These are phyloP conservation scores for Fregata magnificens DNA, from an alignment of 2,113 vertebrate species.

Conservation along the genomic window DNA sequence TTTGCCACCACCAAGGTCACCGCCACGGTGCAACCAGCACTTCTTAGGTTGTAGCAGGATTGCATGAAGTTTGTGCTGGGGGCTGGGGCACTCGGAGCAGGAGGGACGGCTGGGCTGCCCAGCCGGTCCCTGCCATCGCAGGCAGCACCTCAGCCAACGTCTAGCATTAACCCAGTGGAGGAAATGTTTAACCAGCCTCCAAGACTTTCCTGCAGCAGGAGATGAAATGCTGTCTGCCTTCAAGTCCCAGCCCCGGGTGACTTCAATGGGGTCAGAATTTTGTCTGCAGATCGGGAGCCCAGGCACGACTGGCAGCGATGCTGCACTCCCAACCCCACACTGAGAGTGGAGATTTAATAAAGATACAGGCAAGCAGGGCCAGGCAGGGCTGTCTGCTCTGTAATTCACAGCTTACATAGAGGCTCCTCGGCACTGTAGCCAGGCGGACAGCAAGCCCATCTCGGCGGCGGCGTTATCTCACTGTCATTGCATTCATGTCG, in stretches of 20 bases:
- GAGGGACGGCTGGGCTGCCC: not conserved
- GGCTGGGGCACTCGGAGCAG: not conserved
- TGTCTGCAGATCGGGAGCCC: not conserved
- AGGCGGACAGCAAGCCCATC: not conserved
- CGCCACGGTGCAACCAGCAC: not conserved
- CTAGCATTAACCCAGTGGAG: not conserved
- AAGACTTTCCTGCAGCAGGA: not conserved
- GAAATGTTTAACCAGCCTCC: conserved; percentile 6
- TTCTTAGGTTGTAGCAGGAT: not conserved
- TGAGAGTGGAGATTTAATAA: not conserved
- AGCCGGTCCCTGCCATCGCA: not conserved
- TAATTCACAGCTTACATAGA: not conserved
- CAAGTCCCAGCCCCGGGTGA: not conserved
- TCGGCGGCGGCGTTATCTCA: not conserved
- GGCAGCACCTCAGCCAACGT: not conserved
- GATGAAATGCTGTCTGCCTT: rapidly evolving
- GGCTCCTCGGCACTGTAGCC: rapidly evolving
- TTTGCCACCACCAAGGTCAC: not conserved
- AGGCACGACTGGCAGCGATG: rapidly evolving
- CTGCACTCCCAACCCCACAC: not conserved
- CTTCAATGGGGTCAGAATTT: not conserved
- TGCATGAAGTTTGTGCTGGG: not conserved
- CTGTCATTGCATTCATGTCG: rapidly evolving
- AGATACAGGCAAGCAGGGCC: not conserved
- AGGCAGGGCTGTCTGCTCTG: not conserved